Percentiles rank a stretch among this genome's conserved stretches.
These are phyloP conservation scores for Agrochola litura DNA, from an alignment of 2,888 invertebrate genomes.

Conservation along the genomic window DNA sequence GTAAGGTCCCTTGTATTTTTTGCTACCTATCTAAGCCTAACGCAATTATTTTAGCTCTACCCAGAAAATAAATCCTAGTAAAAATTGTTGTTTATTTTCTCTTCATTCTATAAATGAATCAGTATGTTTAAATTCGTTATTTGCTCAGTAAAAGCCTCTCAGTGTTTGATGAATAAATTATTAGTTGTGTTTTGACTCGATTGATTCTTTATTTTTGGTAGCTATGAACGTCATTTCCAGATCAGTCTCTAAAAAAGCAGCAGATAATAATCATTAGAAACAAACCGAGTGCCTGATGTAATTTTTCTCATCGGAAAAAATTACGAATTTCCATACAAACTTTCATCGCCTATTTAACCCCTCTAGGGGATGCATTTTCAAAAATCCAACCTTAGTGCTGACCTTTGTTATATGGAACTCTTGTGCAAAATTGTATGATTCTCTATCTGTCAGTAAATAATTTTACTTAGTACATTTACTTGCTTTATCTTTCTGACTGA, in stretches of 20 bases:
- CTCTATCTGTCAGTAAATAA: not conserved
- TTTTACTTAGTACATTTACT: not conserved
- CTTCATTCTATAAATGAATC: not conserved
- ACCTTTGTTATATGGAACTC: no score
- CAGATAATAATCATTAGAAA: not conserved
- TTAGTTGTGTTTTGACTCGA: slow-evolving; percentile 8
- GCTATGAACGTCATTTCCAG: not conserved
- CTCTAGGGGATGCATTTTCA: not conserved
- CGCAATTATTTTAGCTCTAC: not conserved
- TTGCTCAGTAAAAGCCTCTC: slow-evolving; percentile 31
- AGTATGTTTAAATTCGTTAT: slow-evolving; percentile 34
- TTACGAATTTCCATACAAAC: not conserved
- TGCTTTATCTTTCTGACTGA: no score
- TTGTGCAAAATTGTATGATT: not conserved
- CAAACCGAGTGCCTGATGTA: no score
- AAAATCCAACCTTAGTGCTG: not conserved
- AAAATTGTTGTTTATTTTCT: not conserved
- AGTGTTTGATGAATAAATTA: slow-evolving; percentile 48
- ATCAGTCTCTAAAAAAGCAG: not conserved
- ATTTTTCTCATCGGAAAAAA: not conserved
- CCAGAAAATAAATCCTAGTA: not conserved
- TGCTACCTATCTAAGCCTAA: not conserved
- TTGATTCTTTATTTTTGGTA: not conserved
- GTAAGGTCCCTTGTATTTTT: not conserved
- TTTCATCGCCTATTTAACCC: not conserved